Evolutionary conservation across 2,888 invertebrate species (phyloP).

Genomic region (Mamestra brassicae): DNA sequence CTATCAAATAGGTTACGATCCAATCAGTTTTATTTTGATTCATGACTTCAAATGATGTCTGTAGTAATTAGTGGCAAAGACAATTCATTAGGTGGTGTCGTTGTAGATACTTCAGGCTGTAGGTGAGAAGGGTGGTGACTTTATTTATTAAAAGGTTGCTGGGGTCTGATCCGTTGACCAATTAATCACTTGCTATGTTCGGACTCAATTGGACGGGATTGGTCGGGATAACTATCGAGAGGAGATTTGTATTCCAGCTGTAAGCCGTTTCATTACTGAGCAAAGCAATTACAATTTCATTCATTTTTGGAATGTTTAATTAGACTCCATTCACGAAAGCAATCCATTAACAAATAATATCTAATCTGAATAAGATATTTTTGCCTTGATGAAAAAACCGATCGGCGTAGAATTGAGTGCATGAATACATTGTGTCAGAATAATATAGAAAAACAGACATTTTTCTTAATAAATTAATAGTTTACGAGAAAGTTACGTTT

Average conservation of each 20-base stretch:
- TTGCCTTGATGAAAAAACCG: no score
- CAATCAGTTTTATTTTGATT: background rate
- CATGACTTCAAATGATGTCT: background rate
- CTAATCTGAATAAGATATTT: no score
- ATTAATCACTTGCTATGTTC: slow-evolving; percentile 40
- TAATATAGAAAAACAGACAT: no score
- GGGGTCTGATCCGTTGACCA: slow-evolving; percentile 20
- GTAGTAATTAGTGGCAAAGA: slow-evolving; percentile 6
- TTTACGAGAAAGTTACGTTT: no score
- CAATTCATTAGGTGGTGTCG: slow-evolving; percentile 25
- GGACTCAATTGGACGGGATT: slow-evolving; percentile 26
- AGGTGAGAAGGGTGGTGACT: slow-evolving; percentile 33
- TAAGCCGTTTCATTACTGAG: background rate
- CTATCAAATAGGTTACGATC: background rate
- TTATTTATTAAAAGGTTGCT: slow-evolving; percentile 39
- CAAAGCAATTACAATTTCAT: background rate
- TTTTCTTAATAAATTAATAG: no score
- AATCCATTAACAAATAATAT: background rate
- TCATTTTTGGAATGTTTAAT: background rate
- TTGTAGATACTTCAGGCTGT: slow-evolving; percentile 4
- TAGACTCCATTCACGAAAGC: background rate
- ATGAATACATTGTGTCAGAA: no score
- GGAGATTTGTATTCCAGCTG: background rate
- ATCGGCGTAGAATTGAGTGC: no score
- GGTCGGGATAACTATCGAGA: background rate